Evolutionary conservation across 2,888 invertebrate genomes (phyloP).

Genomic region (Brenthis ino): DNA sequence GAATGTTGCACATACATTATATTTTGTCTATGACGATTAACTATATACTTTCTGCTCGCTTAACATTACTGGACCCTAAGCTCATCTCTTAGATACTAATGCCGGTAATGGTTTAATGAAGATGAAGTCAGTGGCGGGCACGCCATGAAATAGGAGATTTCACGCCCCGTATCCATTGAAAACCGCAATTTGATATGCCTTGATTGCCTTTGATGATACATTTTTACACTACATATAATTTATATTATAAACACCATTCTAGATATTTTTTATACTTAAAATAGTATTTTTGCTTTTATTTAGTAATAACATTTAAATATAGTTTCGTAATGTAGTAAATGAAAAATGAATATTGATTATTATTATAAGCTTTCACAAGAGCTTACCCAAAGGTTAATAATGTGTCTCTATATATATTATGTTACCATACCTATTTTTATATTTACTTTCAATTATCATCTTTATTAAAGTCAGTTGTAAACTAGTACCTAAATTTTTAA

Average conservation of each 20-base stretch:
- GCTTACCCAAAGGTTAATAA: no score
- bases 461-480: no score
- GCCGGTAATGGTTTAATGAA: slow-evolving; percentile 65
- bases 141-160: slow-evolving; percentile 74
- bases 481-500: no score
- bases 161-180: slow-evolving; percentile 58
- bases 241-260: not conserved
- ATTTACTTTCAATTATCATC: no score
- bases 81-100: slow-evolving; percentile 44
- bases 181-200: slow-evolving; percentile 50
- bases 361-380: no score
- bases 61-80: slow-evolving; percentile 34
- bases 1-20: no score
- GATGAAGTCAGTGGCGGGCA: slow-evolving; percentile 62
- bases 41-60: not conserved
- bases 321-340: no score
- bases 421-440: no score
- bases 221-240: not conserved
- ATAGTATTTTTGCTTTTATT: not conserved
- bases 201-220: slow-evolving; percentile 4
- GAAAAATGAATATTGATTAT: no score
- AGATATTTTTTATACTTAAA: not conserved
- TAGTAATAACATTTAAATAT: no score
- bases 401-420: no score
- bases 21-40: no score